Evolutionary conservation across 2,797 vertebrate species (phyloP), one percentile per base, ranked within the genome.

Genomic region (Xenops minutus): DNA sequence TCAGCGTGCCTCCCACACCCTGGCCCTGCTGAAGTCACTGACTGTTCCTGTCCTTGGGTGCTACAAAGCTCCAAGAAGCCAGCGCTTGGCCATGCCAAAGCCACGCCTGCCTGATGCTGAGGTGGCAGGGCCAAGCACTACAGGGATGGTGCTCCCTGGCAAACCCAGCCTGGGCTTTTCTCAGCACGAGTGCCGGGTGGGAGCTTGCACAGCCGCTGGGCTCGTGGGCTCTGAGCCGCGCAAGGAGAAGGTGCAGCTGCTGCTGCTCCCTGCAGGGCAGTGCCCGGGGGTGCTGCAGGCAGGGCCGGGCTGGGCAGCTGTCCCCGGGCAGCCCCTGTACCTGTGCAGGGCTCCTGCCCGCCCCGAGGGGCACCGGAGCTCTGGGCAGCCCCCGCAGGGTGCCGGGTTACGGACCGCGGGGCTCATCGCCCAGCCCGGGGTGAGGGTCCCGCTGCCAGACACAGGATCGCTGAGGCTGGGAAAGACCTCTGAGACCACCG

Each of bases 1-100:
- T 22, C 68, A 13, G 22, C 24, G 19, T 2, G 4, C 62, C 56
- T 44, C 5, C 1, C 13, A 23, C 1, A 0, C 5, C 6, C 12
- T 5, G 6, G 29, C 17, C 22, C 36, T 3, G 43, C 1, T 14
- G 8, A 32, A 62, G 32, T 12, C 59, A 18, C 20, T 4, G 27
- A 2, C 26, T 20, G 26, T 21, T 39, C 24, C 36, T 32, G 37
- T 12, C n/a, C 43, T 41, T 4, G 27, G 2, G 3, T 27, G 36
- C 22, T 20, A 34, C 24, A 7, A 49, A 46, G 58, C 27, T 44
- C 51, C 39, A 26, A 76, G 71, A 48, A 79, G 12, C n/a, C 69
- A 34, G 66, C 3, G 39, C 64, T 44, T 26, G 48, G 22, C 22
- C 23, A 2, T 4, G 39, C 66, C 54, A 32, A 51, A 77, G 51